Conservation (phyloP, 2,797 vertebrate species). For the Cetoscarus ocellatus region DNA sequence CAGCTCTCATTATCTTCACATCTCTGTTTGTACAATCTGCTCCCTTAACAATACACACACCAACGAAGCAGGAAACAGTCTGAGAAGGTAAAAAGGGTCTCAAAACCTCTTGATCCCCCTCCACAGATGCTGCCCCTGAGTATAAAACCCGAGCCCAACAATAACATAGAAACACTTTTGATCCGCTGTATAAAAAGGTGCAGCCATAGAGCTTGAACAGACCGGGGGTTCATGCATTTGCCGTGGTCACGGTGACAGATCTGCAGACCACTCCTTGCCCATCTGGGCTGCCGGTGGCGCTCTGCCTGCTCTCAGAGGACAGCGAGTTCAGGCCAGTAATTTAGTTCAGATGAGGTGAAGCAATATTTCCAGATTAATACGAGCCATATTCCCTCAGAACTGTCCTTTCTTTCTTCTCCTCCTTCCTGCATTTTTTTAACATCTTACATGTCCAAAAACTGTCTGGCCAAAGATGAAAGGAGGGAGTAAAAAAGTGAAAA, state of each 20-base stretch:
- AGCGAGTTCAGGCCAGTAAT: conserved; percentile 85
- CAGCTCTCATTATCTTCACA: conserved; percentile 27
- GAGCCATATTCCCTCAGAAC: conserved; percentile 85
- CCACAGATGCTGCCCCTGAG: conserved; percentile 61
- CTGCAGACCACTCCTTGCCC: conserved; percentile 76
- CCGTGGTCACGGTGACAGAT: conserved; percentile 78
- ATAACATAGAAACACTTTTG: conserved; percentile 77
- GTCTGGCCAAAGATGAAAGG: conserved; percentile 83
- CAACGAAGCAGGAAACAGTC: conserved; percentile 47
- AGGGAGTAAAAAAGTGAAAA: conserved; percentile 47
- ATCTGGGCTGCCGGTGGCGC: conserved; percentile 81
- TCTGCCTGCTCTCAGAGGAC: conserved; percentile 80
- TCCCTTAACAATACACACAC: conserved; percentile 18
- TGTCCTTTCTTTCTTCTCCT: conserved; percentile 80
- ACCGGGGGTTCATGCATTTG: conserved; percentile 68
- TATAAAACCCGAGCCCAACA: conserved; percentile 65
- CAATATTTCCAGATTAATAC: conserved; percentile 87
- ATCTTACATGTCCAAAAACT: conserved; percentile 82
- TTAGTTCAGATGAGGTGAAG: conserved; percentile 88
- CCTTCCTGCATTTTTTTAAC: conserved; percentile 73
- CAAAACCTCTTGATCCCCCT: conserved; percentile 51
- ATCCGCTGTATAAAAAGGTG: conserved; percentile 67
- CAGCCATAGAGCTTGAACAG: conserved; percentile 56
- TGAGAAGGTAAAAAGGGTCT: conserved; percentile 41
- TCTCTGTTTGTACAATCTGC: conserved; percentile 21